Conservation (phyloP, 2,888 invertebrate genomes). For the Cantharis rustica region DNA sequence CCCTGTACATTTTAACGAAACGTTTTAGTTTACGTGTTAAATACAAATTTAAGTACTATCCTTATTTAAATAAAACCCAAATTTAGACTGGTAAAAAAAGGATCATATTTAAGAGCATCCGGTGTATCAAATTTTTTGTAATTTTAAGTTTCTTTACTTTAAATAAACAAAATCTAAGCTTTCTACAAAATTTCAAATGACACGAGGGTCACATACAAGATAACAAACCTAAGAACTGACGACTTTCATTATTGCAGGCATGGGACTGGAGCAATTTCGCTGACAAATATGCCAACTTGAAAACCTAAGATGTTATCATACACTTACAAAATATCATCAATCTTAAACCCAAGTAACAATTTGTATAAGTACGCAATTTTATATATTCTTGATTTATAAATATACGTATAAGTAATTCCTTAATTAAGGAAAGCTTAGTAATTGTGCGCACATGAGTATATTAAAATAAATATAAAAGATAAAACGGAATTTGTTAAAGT, state of each 20-base stretch:
- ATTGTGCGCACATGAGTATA: neutral
- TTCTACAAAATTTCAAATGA: neutral
- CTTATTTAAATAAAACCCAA: neutral
- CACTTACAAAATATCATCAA: neutral
- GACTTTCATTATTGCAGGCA: neutral
- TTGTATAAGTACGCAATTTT: neutral
- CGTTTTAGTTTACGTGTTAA: neutral
- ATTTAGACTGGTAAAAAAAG: neutral
- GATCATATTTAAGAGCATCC: neutral
- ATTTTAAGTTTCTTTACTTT: neutral
- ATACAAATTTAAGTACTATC: neutral
- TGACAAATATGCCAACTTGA: neutral
- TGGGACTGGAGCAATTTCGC: neutral
- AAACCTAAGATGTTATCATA: neutral
- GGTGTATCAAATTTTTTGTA: neutral
- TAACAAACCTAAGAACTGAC: neutral
- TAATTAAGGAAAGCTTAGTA: neutral
- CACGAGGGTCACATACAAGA: neutral
- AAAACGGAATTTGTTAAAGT: slow-evolving; percentile 3
- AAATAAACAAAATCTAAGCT: neutral
- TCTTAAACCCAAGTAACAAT: neutral
- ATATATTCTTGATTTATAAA: neutral
- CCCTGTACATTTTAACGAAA: too few relatives aligned
- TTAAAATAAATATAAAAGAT: neutral
- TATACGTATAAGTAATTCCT: neutral